Evolutionary conservation across 2,888 invertebrate genomes (phyloP).

Genomic region (Drosophila austrosaltans): DNA sequence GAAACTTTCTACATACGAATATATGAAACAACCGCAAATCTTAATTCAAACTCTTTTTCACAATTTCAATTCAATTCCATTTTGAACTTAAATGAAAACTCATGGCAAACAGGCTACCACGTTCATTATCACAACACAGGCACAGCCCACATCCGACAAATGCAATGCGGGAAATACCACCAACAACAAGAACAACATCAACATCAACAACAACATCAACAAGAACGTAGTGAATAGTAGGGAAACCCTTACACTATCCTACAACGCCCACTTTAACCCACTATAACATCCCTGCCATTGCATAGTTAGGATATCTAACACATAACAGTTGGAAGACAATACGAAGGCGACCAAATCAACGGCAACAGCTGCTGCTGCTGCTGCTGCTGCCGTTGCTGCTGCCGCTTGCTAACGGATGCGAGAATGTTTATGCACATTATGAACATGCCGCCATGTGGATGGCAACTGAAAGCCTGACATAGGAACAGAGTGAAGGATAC

Average conservation of each 20-base stretch:
- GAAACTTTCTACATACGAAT: no score
- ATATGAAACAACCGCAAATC: neutral
- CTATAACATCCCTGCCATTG: slow-evolving; percentile 27
- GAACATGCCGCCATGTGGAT: slow-evolving; percentile 63
- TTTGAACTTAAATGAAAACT: slow-evolving; percentile 53
- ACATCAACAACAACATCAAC: neutral
- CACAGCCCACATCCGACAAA: slow-evolving; percentile 58
- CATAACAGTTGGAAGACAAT: slow-evolving; percentile 71
- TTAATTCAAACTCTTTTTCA: slow-evolving; percentile 7
- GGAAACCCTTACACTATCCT: neutral
- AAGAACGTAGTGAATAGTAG: neutral
- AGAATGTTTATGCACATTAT: slow-evolving; percentile 77
- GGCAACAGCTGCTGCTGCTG: slow-evolving; percentile 41
- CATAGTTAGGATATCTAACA: slow-evolving; percentile 67
- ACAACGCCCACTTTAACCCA: neutral
- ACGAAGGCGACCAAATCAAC: slow-evolving; percentile 75
- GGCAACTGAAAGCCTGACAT: slow-evolving; percentile 17
- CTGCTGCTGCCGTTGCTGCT: neutral
- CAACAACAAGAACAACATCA: neutral
- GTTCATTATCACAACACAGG: slow-evolving; percentile 64
- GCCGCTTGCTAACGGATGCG: slow-evolving; percentile 57
- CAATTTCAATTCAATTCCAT: slow-evolving; percentile 45
- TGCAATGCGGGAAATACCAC: slow-evolving; percentile 55
- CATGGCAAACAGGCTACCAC: slow-evolving; percentile 18
- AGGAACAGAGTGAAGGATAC: slow-evolving; percentile 6